Percentiles rank a stretch among this genome's conserved stretches.
Conservation (phyloP, 1,140 invertebrate species). For the Drosophila rufa region DNA sequence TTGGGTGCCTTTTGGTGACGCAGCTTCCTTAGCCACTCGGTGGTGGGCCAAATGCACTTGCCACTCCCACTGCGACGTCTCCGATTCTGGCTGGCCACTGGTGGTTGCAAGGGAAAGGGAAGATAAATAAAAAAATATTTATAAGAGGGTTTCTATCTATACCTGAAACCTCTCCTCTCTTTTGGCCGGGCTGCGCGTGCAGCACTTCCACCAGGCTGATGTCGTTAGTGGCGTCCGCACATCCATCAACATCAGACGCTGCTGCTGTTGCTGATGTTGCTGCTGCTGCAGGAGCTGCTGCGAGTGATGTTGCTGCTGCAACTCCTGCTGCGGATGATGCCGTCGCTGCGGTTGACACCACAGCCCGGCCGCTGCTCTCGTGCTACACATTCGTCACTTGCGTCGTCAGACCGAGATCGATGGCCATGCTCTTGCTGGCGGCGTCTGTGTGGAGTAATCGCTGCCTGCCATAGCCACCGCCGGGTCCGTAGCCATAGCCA, state of each 20-base stretch:
- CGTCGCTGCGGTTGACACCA: constrained; percentile 31
- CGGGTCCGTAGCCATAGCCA: constrained; percentile 23
- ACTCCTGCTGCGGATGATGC: constrained; percentile 44
- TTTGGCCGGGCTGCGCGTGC: constrained; percentile 24
- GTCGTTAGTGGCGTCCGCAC: constrained; percentile 60
- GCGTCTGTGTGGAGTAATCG: constrained; percentile 70
- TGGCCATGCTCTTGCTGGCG: constrained; percentile 78
- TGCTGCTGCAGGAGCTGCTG: constrained; percentile 19
- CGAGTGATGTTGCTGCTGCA: constrained; percentile 27
- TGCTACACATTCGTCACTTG: constrained; percentile 85
- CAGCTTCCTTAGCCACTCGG: constrained; percentile 62
- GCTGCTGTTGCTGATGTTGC: constrained; percentile 6
- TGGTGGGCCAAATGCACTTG: constrained; percentile 72
- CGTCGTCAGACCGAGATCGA: constrained; percentile 80
- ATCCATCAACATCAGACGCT: constrained; percentile 65
- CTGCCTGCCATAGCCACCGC: constrained; percentile 60
- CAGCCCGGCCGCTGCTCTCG: constrained; percentile 57
- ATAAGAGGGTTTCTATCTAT: background rate
- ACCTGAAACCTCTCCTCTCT: constrained; percentile 2
- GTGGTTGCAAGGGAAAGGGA: too few species aligned
- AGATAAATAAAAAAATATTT: background rate
- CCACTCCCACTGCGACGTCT: constrained; percentile 61
- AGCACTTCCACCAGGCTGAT: constrained; percentile 70
- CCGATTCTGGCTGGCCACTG: constrained; percentile 7
- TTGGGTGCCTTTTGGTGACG: constrained; percentile 27